These are phyloP conservation scores for Diadema setosum DNA, from an alignment of 35 echinoderm and acorn worm species.

Conservation along the genomic window DNA sequence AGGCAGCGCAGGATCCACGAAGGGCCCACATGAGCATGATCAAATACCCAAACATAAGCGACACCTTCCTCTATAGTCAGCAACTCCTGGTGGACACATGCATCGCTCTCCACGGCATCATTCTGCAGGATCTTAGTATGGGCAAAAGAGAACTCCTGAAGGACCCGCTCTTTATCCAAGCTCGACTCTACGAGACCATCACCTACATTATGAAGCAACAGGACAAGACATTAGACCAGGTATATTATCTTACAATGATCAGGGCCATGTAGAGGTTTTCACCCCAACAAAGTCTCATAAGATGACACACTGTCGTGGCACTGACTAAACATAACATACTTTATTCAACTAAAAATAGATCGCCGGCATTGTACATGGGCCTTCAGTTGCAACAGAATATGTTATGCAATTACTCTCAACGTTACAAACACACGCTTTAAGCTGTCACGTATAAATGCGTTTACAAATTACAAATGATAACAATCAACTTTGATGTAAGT, in stretches of 20 bases:
- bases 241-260: background rate
- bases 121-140: constrained; percentile 86
- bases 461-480: too few species aligned
- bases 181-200: constrained; percentile 80
- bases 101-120: constrained; percentile 85
- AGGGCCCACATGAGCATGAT: background rate
- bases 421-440: too few species aligned
- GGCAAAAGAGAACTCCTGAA: constrained; percentile 92
- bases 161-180: constrained; percentile 85
- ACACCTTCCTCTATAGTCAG: constrained; percentile 89
- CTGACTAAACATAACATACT: too few species aligned
- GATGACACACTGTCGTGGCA: too few species aligned
- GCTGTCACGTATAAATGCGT: too few species aligned
- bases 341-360: too few species aligned
- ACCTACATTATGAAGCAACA: constrained; percentile 85
- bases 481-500: too few species aligned
- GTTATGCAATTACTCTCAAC: too few species aligned
- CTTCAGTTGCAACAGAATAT: too few species aligned
- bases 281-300: too few species aligned
- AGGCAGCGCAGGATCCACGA: background rate
- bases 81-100: constrained; percentile 78
- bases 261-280: too few species aligned
- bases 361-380: too few species aligned
- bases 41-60: constrained; percentile 84
- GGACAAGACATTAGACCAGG: constrained; percentile 83